Conservation (phyloP, 2,113 vertebrate genomes). For the Prunella fulvescens region DNA sequence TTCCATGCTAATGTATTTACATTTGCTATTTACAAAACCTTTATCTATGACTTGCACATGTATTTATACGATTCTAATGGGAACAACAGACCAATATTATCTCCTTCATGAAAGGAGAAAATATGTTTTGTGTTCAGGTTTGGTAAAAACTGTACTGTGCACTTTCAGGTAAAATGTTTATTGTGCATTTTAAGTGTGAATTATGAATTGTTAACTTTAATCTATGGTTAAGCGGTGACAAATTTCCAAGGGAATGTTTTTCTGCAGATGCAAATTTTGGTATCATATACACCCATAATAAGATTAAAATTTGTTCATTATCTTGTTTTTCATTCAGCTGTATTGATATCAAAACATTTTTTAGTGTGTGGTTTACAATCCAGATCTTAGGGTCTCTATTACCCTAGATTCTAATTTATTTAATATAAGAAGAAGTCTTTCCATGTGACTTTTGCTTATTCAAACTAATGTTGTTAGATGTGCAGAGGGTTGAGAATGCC, state of each 20-base stretch:
- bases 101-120: background rate
- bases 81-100: background rate
- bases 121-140: background rate
- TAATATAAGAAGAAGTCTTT: background rate
- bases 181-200: background rate
- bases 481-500: background rate
- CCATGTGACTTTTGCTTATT: background rate
- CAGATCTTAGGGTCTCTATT: background rate
- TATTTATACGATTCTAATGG: background rate
- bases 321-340: background rate
- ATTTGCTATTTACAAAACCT: background rate
- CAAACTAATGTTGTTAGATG: background rate
- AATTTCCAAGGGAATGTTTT: background rate
- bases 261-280: background rate
- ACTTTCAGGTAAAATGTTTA: background rate
- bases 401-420: background rate
- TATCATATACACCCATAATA: background rate
- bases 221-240: background rate
- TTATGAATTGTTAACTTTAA: background rate
- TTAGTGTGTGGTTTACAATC: background rate
- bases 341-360: background rate
- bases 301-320: background rate
- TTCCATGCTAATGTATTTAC: background rate
- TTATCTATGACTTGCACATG: background rate
- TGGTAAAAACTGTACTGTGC: background rate